Conservation (phyloP, 1,140 invertebrate species). For the Hormaphis cornu region DNA sequence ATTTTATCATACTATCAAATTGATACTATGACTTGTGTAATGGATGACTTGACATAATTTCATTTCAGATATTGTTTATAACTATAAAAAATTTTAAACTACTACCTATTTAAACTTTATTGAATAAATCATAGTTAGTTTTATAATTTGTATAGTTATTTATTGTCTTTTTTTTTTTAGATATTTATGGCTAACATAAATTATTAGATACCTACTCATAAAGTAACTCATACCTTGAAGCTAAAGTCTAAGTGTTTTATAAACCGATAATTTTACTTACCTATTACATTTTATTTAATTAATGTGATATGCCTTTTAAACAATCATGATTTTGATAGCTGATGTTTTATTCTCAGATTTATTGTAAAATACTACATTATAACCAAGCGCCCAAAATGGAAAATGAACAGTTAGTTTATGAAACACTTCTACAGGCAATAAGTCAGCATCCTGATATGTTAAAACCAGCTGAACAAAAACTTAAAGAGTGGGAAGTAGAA, state of each 20-base stretch:
- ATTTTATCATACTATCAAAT: not conserved
- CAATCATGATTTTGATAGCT: not conserved
- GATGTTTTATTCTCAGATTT: not conserved
- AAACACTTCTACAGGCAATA: constrained; percentile 69
- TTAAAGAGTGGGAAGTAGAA: constrained; percentile 77
- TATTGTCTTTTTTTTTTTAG: no score
- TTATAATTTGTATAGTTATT: no score
- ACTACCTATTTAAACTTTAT: no score
- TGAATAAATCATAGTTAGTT: no score
- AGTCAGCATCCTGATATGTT: constrained; percentile 74
- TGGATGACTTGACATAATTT: not conserved
- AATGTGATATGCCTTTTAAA: not conserved
- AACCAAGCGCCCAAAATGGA: no score
- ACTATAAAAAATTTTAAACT: no score
- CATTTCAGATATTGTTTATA: no score
- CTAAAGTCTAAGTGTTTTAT: no score
- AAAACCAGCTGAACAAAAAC: constrained; percentile 75
- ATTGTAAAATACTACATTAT: not conserved
- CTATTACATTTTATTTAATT: not conserved
- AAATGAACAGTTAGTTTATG: constrained; percentile 45
- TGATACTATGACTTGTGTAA: not conserved
- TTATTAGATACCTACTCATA: no score
- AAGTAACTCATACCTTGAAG: no score
- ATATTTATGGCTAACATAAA: no score
- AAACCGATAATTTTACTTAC: no score